These are phyloP conservation scores for Hydriomena furcata DNA, from an alignment of 2,888 invertebrate species.

Conservation along the genomic window DNA sequence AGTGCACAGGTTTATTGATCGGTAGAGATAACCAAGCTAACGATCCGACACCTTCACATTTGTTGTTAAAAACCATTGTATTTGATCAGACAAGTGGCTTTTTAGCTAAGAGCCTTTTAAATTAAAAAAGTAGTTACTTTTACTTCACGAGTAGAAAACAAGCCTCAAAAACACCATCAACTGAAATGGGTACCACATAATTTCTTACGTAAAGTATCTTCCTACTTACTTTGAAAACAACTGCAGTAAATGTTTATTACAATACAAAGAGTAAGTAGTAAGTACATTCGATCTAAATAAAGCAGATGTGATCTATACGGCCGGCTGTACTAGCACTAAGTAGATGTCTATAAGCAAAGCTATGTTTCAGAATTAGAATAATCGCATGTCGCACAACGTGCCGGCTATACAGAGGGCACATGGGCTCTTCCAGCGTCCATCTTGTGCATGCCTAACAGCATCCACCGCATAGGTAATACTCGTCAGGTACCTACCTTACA, in stretches of 20 bases:
- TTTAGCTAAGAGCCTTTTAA: too few species aligned
- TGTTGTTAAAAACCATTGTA: too few species aligned
- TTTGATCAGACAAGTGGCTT: not conserved
- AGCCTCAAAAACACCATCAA: not conserved
- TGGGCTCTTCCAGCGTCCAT: slow-evolving; percentile 64
- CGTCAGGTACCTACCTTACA: too few species aligned
- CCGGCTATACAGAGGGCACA: slow-evolving; percentile 51
- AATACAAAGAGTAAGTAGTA: slow-evolving; percentile 48
- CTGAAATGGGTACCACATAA: slow-evolving; percentile 2
- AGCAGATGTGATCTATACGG: slow-evolving; percentile 54
- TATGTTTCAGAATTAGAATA: slow-evolving; percentile 68
- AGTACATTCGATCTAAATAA: slow-evolving; percentile 64
- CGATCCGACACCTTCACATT: slow-evolving; percentile 7
- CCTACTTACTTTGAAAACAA: not conserved
- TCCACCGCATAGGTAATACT: not conserved
- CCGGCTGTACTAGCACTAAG: slow-evolving; percentile 41
- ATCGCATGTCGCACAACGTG: slow-evolving; percentile 56
- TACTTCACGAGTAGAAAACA: not conserved
- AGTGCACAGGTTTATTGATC: slow-evolving; percentile 32
- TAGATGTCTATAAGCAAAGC: slow-evolving; percentile 51
- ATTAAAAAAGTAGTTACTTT: too few species aligned
- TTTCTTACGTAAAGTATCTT: not conserved
- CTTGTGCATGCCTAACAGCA: slow-evolving; percentile 49
- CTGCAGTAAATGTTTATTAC: slow-evolving; percentile 38
- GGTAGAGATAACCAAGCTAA: slow-evolving; percentile 19